These are phyloP conservation scores for Naja naja DNA, from an alignment of 2,113 vertebrate species.

Conservation along the genomic window DNA sequence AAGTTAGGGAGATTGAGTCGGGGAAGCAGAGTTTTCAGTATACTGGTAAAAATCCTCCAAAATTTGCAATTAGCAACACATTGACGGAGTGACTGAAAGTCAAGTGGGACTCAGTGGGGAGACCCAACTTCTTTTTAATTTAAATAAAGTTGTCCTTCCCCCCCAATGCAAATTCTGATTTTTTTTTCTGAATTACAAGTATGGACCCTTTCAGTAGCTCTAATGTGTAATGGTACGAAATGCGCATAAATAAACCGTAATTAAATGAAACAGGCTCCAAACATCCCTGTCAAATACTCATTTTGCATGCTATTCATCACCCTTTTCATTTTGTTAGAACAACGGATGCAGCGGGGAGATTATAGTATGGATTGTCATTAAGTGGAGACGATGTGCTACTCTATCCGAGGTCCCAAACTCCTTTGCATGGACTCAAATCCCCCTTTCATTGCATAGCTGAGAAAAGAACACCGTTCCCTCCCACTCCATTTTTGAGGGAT, in stretches of 20 bases:
- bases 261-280: slow-evolving; percentile 58
- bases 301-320: slow-evolving; percentile 45
- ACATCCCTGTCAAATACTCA: slow-evolving; percentile 44
- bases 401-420: slow-evolving; percentile 52
- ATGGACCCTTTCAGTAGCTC: background rate
- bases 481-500: slow-evolving; percentile 55
- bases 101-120: background rate
- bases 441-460: slow-evolving; percentile 46
- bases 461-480: slow-evolving; percentile 39
- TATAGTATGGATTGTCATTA: slow-evolving; percentile 56
- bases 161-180: background rate
- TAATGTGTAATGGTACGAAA: slow-evolving; percentile 59
- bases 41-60: background rate
- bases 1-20: background rate
- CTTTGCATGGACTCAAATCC: slow-evolving; percentile 66
- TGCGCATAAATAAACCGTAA: slow-evolving; percentile 56
- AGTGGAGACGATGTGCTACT: slow-evolving; percentile 55
- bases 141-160: background rate
- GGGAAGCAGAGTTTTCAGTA: background rate
- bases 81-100: background rate
- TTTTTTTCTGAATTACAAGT: background rate
- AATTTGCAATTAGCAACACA: background rate
- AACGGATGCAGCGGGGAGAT: slow-evolving; percentile 50
- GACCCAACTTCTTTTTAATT: background rate
- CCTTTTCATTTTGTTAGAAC: slow-evolving; percentile 45